phyloP scores from a whole-genome alignment of 92 coral and sea anemone genomes.

The Actinostola sp. region DNA sequence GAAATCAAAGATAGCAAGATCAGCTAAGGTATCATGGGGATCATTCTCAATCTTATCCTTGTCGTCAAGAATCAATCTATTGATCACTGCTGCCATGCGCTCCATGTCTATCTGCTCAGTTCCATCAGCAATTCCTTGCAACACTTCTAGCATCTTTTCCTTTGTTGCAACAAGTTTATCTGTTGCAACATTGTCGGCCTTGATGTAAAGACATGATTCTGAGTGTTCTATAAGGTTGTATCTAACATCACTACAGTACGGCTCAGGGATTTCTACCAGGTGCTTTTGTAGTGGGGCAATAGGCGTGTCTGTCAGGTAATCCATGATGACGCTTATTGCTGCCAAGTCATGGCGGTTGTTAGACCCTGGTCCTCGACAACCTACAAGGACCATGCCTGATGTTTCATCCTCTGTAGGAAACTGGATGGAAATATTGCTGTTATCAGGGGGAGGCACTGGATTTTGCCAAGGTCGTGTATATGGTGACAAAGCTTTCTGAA shows the following conservation, averaged over 20 bases:
- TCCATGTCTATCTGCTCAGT: constrained; percentile 82
- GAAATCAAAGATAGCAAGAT: constrained; percentile 77
- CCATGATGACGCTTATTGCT: constrained; percentile 75
- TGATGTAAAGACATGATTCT: constrained; percentile 73
- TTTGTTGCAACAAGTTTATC: constrained; percentile 75
- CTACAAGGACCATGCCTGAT: constrained; percentile 79
- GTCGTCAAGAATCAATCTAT: constrained; percentile 80
- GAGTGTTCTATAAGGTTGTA: constrained; percentile 74
- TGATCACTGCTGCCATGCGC: constrained; percentile 83
- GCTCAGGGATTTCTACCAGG: constrained; percentile 89
- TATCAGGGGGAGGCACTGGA: constrained; percentile 61
- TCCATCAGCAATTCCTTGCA: constrained; percentile 63
- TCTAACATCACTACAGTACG: constrained; percentile 84
- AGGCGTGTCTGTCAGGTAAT: constrained; percentile 91
- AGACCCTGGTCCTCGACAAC: constrained; percentile 89
- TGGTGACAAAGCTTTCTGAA: constrained; percentile 70
- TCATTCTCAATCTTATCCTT: constrained; percentile 85
- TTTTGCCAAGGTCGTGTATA: constrained; percentile 92
- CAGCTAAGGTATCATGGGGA: constrained; percentile 90
- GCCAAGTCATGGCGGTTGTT: constrained; percentile 61
- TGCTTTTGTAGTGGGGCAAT: constrained; percentile 92
- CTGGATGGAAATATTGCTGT: constrained; percentile 51
- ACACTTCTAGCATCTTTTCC: constrained; percentile 74
- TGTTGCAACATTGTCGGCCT: constrained; percentile 81
- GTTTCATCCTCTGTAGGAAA: constrained; percentile 97